Percentiles rank a stretch among this genome's conserved stretches.
Evolutionary conservation across 2,888 invertebrate species (phyloP).

Genomic region (Pseudococcus longispinus): DNA sequence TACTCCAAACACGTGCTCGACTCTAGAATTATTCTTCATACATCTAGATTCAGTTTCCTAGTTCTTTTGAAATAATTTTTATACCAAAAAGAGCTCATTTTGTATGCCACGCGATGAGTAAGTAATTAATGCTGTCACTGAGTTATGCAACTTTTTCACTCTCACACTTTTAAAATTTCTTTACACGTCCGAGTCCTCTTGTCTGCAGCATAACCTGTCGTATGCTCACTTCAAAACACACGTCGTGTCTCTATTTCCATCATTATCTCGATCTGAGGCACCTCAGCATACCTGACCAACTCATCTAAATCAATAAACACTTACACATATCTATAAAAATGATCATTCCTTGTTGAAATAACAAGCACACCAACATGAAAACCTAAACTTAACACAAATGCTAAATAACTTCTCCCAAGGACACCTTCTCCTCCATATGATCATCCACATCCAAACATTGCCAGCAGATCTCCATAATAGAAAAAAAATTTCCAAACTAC

Average conservation of each 20-base stretch:
- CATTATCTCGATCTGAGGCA: no score
- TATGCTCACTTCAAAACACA: no score
- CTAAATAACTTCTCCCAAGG: background rate
- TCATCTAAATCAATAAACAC: no score
- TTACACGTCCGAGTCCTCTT: no score
- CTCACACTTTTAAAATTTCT: no score
- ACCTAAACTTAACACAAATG: background rate
- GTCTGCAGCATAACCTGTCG: no score
- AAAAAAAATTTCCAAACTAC: constrained; percentile 5
- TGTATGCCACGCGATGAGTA: background rate
- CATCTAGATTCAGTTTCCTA: background rate
- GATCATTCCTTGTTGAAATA: background rate
- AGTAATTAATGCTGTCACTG: constrained; percentile 3
- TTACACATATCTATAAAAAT: background rate
- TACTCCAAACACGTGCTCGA: constrained; percentile 2
- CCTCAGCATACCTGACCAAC: no score
- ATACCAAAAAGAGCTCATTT: background rate
- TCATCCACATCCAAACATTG: background rate
- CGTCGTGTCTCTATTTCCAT: no score
- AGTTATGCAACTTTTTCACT: background rate
- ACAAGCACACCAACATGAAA: background rate
- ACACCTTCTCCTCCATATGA: background rate
- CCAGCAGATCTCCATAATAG: background rate
- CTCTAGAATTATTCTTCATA: background rate
- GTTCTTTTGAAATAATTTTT: background rate